phyloP scores from a whole-genome alignment of 1,140 invertebrate species.

The Ips typographus region DNA sequence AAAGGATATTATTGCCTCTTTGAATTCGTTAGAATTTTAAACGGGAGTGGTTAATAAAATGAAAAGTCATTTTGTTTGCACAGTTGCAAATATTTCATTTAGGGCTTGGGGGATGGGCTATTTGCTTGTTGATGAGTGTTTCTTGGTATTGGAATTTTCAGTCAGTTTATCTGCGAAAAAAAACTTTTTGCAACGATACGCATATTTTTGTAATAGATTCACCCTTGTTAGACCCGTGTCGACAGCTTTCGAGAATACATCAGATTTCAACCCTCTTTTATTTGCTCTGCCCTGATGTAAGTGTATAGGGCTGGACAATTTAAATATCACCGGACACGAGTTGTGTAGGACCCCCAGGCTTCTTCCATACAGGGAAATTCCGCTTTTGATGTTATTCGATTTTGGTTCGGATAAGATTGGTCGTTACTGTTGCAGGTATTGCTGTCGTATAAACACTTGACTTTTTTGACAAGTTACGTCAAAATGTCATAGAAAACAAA shows the following conservation, averaged over 20 bases:
- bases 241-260: conserved; percentile 26
- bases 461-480: neutral
- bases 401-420: neutral
- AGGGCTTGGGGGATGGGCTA: neutral
- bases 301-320: conserved; percentile 20
- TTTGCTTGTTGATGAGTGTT: conserved; percentile 16
- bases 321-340: conserved; percentile 21
- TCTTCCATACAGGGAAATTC: neutral
- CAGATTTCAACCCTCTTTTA: conserved; percentile 31
- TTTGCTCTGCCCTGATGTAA: conserved; percentile 1
- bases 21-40: conserved; percentile 30
- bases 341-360: neutral
- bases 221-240: conserved; percentile 28
- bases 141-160: conserved; percentile 5
- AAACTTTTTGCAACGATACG: conserved; percentile 2
- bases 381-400: neutral
- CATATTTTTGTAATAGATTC: conserved; percentile 25
- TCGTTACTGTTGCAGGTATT: too few relatives aligned
- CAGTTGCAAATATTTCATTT: conserved; percentile 25
- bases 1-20: conserved; percentile 33
- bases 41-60: conserved; percentile 32
- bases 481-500: neutral
- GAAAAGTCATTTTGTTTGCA: conserved; percentile 23
- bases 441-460: neutral
- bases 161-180: neutral